These are phyloP conservation scores for Premnoplex brunnescens DNA, from an alignment of 2,797 vertebrate species.

Conservation along the genomic window DNA sequence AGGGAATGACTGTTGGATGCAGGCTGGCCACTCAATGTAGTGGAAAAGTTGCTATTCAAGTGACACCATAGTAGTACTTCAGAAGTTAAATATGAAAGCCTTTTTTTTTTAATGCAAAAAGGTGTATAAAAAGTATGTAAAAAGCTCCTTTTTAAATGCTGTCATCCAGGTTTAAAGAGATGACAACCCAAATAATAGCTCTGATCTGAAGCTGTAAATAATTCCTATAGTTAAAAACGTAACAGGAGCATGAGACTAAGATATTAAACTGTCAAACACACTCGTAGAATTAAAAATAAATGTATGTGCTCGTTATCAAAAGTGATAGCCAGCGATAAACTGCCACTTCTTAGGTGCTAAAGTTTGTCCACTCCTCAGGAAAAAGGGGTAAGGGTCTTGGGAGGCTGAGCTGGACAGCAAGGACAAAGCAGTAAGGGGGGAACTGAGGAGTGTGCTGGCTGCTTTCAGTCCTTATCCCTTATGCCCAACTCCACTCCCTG, in stretches of 20 bases:
- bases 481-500: not conserved
- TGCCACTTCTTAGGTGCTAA: not conserved
- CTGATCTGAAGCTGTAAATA: slow-evolving; percentile 32
- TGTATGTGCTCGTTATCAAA: not conserved
- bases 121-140: not conserved
- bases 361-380: not conserved
- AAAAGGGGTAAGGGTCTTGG: not conserved
- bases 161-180: not conserved
- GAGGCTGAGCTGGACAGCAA: not conserved
- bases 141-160: not conserved
- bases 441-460: not conserved
- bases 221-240: not conserved
- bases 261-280: not conserved
- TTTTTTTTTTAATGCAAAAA: not conserved
- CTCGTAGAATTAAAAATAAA: not conserved
- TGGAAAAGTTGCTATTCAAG: not conserved
- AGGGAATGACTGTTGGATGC: not conserved
- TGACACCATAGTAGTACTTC: not conserved
- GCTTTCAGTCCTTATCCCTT: not conserved
- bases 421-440: not conserved
- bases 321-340: not conserved
- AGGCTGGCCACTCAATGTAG: not conserved
- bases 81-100: not conserved
- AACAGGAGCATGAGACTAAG: not conserved
- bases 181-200: slow-evolving; percentile 11